Base-by-base conservation (phyloP, 1,140 invertebrate genomes). In the Achroia grisella region DNA sequence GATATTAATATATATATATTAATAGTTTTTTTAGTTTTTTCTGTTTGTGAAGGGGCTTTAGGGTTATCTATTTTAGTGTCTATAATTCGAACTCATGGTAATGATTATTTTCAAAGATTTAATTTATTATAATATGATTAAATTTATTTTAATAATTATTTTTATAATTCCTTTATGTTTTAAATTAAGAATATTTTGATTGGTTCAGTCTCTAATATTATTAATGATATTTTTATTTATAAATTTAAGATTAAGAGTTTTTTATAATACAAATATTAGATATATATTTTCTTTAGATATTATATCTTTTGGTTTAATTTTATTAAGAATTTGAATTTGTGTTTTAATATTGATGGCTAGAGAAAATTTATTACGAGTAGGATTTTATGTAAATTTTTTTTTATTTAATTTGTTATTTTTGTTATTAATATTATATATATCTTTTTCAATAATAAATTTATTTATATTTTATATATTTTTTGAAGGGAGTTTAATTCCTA, bases 391-490 rank as follows among this genome's bases (percentile, higher is more conserved):
- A 49, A 71, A 71, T 67, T 73, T 86, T 61, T 87, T 88, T 89
- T 52, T 84, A 55, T 67, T 87, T 55, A 73, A 87, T 71, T 56
- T 89, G 79, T 52, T 89, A 54, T 48, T 89, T 62, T 81, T 88
- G 64, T 72, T 90, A 69, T 50, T 89, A 55, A 77, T 87, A 67
- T 89, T 89, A 79, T 69, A 86, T 84, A 73, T 86, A 64, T 87
- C 85, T 52, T 89, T 90, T 88, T 76, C 66, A 51, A 56, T 59
- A 39, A 69, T 82, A 67, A 88, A 87, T 86, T 86, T 90, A 69
- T 87, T 91, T 82, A 65, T 86, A 64, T 91, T 91, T 89, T 91
- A 90, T 88, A 81, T 91, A 74, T 89, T 88, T 88, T 91, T 91
- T 31, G 89, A 91, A 54, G 66, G 76, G 44, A 89, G 87, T 40